phyloP scores from a whole-genome alignment of 1,140 invertebrate genomes.

The Drosophila nikananu region DNA sequence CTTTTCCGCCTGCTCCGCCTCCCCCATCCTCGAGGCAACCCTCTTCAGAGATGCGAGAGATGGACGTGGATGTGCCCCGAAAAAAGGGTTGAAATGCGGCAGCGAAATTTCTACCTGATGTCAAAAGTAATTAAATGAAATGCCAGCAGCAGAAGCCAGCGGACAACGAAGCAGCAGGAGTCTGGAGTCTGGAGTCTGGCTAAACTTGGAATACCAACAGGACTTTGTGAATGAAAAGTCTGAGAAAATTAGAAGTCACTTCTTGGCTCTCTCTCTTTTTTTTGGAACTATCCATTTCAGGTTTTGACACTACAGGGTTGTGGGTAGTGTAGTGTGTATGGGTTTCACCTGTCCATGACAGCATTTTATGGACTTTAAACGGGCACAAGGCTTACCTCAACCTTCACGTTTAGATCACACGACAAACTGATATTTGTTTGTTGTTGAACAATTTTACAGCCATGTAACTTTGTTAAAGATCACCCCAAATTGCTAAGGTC shows the following conservation, averaged over 20 bases:
- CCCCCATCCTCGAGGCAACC: slow-evolving; percentile 4
- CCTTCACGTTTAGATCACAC: background rate
- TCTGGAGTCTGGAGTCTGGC: slow-evolving; percentile 5
- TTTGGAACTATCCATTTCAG: background rate
- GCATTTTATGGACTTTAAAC: background rate
- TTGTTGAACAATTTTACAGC: background rate
- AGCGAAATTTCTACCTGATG: slow-evolving; percentile 72
- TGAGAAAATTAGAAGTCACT: slow-evolving; percentile 9
- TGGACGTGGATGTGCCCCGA: background rate
- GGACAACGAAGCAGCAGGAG: slow-evolving; percentile 7
- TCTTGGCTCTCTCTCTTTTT: background rate
- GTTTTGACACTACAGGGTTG: background rate
- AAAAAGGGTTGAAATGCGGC: slow-evolving; percentile 53
- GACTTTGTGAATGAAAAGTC: slow-evolving; percentile 4
- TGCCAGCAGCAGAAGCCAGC: slow-evolving; percentile 63
- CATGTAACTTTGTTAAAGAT: background rate
- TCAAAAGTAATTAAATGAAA: slow-evolving; percentile 81
- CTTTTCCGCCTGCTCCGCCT: slow-evolving; percentile 35
- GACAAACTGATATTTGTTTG: background rate
- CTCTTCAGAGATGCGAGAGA: slow-evolving; percentile 16
- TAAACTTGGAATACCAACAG: background rate
- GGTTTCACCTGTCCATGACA: slow-evolving; percentile 1
- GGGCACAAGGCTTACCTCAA: background rate
- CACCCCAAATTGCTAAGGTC: background rate
- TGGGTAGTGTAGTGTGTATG: background rate